Evolutionary conservation across 2,888 invertebrate species (phyloP).

Genomic region (Rotaria magnacalcarata): DNA sequence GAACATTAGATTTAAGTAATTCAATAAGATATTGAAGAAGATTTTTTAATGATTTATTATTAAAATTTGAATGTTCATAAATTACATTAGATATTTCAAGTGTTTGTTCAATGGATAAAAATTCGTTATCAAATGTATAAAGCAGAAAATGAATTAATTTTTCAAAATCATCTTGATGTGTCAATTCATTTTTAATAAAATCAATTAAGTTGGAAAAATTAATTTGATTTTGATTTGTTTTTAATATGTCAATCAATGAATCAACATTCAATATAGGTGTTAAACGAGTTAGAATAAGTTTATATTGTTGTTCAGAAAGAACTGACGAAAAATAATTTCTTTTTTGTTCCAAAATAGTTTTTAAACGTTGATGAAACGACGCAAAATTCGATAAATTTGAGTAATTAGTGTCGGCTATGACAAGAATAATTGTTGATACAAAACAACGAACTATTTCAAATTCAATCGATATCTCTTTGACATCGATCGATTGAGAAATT

Average conservation of each 20-base stretch:
- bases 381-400: background rate
- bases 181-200: background rate
- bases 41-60: background rate
- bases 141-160: background rate
- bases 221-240: background rate
- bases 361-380: background rate
- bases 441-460: slow-evolving; percentile 3
- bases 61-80: background rate
- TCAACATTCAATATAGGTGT: background rate
- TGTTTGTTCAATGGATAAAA: background rate
- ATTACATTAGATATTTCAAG: background rate
- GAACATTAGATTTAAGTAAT: background rate
- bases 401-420: background rate
- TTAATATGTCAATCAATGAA: background rate
- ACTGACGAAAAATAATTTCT: background rate
- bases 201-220: background rate
- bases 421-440: background rate
- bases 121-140: slow-evolving; percentile 15
- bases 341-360: background rate
- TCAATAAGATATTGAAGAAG: background rate
- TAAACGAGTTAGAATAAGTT: background rate
- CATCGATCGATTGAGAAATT: background rate
- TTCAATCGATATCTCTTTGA: background rate
- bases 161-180: background rate
- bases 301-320: slow-evolving; percentile 8